Conservation (phyloP, 2,113 vertebrate genomes). For the Chaetura pelagica region DNA sequence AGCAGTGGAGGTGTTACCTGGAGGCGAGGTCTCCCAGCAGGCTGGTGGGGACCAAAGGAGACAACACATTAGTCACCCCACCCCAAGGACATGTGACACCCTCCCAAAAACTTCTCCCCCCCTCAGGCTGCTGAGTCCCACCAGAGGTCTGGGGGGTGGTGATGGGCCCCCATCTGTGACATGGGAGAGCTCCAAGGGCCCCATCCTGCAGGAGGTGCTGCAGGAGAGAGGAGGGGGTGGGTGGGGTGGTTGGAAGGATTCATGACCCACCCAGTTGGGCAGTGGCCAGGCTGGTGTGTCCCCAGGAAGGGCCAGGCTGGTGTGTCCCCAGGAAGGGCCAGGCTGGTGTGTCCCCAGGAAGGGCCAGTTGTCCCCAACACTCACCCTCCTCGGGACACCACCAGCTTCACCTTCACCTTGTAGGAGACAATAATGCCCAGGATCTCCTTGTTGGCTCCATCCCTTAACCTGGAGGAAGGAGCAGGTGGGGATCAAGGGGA, state of each 20-base stretch:
- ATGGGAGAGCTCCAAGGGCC: not conserved
- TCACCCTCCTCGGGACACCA: conserved; percentile 95
- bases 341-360: no score
- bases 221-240: not conserved
- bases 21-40: conserved; percentile 93
- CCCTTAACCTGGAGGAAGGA: conserved; percentile 82
- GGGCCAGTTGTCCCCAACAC: conserved; percentile 38
- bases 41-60: conserved; percentile 74
- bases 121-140: not conserved
- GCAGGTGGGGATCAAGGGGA: not conserved
- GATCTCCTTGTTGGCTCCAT: conserved; percentile 94
- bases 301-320: no score
- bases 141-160: not conserved
- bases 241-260: no score
- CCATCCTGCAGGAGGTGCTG: not conserved
- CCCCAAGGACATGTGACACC: not conserved
- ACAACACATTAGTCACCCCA: conserved; percentile 51
- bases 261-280: no score
- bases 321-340: no score
- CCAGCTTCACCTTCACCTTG: conserved; percentile 98
- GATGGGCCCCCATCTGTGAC: not conserved
- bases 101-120: not conserved
- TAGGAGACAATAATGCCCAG: conserved; percentile 96
- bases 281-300: no score
- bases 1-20: conserved; percentile 80